Conservation (phyloP, 2,888 invertebrate genomes). For the Blera fallax region DNA sequence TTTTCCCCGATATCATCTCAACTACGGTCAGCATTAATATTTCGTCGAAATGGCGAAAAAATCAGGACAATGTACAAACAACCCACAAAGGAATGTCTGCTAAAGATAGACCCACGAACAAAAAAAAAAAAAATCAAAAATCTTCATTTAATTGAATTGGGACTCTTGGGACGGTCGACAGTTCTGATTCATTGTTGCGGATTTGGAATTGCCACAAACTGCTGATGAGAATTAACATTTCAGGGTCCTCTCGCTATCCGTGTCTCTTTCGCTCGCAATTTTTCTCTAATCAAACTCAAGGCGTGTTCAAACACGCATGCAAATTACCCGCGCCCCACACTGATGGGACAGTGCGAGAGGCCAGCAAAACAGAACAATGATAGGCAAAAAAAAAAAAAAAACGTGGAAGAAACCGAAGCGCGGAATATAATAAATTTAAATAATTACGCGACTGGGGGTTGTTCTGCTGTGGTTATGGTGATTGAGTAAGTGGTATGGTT, state of each 20-base stretch:
- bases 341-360: neutral
- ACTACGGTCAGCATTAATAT: neutral
- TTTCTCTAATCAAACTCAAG: slow-evolving; percentile 43
- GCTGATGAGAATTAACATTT: slow-evolving; percentile 11
- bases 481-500: slow-evolving; percentile 63
- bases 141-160: slow-evolving; percentile 40
- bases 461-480: slow-evolving; percentile 32
- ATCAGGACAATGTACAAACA: slow-evolving; percentile 67
- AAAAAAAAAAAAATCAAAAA: slow-evolving; percentile 9
- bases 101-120: slow-evolving; percentile 12
- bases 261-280: slow-evolving; percentile 21
- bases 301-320: slow-evolving; percentile 55
- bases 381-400: neutral
- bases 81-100: slow-evolving; percentile 46
- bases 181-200: slow-evolving; percentile 35
- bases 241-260: slow-evolving; percentile 1
- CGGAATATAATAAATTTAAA: slow-evolving; percentile 57
- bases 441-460: slow-evolving; percentile 53
- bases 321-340: slow-evolving; percentile 28
- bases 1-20: slow-evolving; percentile 11
- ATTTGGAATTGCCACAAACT: slow-evolving; percentile 9
- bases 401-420: slow-evolving; percentile 13
- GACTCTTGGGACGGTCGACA: slow-evolving; percentile 20
- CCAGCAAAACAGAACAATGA: slow-evolving; percentile 1
- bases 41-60: slow-evolving; percentile 34